Conservation (phyloP, 2,113 vertebrate species). For the Tetrax tetrax region DNA sequence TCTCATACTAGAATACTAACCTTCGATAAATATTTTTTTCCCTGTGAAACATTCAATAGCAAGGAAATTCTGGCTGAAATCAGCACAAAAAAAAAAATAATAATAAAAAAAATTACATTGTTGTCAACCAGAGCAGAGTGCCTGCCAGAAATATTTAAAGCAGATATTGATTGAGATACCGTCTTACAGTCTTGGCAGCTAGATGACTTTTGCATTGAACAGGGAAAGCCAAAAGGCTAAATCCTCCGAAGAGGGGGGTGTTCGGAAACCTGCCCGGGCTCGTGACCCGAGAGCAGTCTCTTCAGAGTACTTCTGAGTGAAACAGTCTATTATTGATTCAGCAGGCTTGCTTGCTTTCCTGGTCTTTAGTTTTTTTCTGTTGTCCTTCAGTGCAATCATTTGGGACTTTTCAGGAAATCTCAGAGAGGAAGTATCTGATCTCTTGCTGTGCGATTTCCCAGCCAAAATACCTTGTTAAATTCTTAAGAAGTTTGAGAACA, state of each 20-base stretch:
- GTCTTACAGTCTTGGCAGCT: slow-evolving; percentile 20
- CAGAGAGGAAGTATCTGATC: not conserved
- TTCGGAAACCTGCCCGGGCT: slow-evolving; percentile 47
- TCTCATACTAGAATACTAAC: not conserved
- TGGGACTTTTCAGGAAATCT: slow-evolving; percentile 39
- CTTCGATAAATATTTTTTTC: not conserved
- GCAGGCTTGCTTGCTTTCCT: slow-evolving; percentile 36
- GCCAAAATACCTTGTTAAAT: not conserved
- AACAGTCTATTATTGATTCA: slow-evolving; percentile 63
- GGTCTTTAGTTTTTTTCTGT: slow-evolving; percentile 20
- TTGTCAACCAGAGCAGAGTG: not conserved
- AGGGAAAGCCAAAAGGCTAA: slow-evolving; percentile 54
- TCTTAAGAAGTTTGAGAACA: not conserved
- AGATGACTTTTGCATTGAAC: slow-evolving; percentile 14
- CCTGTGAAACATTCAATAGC: not conserved
- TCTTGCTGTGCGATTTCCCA: slow-evolving; percentile 6
- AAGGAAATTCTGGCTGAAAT: slow-evolving; percentile 3
- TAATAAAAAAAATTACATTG: not conserved
- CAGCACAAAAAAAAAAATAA: not conserved
- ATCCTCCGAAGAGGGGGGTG: slow-evolving; percentile 16
- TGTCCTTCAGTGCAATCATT: slow-evolving; percentile 40
- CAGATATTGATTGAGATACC: slow-evolving; percentile 49
- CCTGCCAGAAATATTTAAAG: slow-evolving; percentile 54
- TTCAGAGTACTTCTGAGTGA: slow-evolving; percentile 28
- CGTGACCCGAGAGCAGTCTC: slow-evolving; percentile 28